A percentile compares a stretch with the other conserved stretches of the same genome.
These are phyloP conservation scores for Microctonus aethiopoides DNA, from an alignment of 2,888 invertebrate species.

Conservation along the genomic window DNA sequence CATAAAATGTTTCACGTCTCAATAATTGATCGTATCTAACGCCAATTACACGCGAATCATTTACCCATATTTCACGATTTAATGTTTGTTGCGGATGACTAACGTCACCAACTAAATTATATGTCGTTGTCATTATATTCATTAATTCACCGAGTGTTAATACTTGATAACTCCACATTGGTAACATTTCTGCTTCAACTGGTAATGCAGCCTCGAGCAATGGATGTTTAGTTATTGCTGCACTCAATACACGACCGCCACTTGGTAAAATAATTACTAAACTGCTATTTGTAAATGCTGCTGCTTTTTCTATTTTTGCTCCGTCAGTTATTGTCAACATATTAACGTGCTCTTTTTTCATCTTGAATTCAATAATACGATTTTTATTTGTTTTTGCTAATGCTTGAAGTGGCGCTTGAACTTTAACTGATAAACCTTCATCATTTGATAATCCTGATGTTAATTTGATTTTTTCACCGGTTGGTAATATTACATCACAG, in stretches of 20 bases:
- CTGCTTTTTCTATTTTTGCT: constrained; percentile 78
- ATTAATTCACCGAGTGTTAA: constrained; percentile 82
- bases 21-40: constrained; percentile 94
- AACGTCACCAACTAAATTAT: constrained; percentile 86
- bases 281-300: constrained; percentile 83
- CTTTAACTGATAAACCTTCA: constrained; percentile 81
- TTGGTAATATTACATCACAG: constrained; percentile 87
- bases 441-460: constrained; percentile 81
- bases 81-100: constrained; percentile 86
- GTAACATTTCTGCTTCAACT: constrained; percentile 90
- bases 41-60: constrained; percentile 87
- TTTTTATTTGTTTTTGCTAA: constrained; percentile 70
- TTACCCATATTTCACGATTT: constrained; percentile 87
- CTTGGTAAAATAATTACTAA: constrained; percentile 80
- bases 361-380: constrained; percentile 71
- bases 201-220: constrained; percentile 85
- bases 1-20: constrained; percentile 90
- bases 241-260: constrained; percentile 79
- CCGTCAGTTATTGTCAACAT: constrained; percentile 77
- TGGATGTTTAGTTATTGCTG: constrained; percentile 85
- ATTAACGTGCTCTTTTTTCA: constrained; percentile 75
- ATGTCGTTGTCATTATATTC: constrained; percentile 84
- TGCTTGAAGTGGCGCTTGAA: constrained; percentile 73
- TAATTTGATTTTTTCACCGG: constrained; percentile 88
- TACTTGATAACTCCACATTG: constrained; percentile 88